Evolutionary conservation across 2,113 vertebrate genomes (phyloP).

Genomic region (Melanerpes formicivorus): DNA sequence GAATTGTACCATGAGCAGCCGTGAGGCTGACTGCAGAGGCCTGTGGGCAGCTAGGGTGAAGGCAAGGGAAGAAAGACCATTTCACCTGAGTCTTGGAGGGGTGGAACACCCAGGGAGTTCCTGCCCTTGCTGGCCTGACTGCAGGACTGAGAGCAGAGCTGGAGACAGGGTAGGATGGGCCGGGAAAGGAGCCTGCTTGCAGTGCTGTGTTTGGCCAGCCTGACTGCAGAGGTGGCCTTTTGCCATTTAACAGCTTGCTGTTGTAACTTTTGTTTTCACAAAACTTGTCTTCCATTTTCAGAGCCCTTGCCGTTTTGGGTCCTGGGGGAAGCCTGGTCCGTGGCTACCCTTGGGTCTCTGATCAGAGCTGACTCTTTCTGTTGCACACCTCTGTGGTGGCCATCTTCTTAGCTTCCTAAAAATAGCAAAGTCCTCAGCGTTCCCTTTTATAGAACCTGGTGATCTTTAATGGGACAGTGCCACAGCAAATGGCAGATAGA

Average conservation of each 20-base stretch:
- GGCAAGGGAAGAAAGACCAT: background rate
- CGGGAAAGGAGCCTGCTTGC: background rate
- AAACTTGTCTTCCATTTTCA: background rate
- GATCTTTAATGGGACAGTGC: background rate
- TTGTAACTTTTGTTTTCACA: rapidly evolving
- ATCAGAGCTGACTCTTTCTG: background rate
- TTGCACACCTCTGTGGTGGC: rapidly evolving
- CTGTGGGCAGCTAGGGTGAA: rapidly evolving
- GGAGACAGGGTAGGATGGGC: no score
- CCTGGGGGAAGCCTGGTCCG: rapidly evolving
- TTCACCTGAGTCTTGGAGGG: background rate
- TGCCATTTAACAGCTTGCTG: background rate
- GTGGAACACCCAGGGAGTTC: background rate
- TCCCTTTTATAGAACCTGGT: background rate
- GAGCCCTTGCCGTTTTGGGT: background rate
- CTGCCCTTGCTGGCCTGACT: rapidly evolving
- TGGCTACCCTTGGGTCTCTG: rapidly evolving
- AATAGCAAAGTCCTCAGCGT: rapidly evolving
- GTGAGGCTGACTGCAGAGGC: background rate
- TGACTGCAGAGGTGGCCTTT: background rate
- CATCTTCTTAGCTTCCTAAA: background rate
- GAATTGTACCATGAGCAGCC: background rate
- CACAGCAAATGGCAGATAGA: background rate
- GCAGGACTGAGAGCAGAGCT: background rate
- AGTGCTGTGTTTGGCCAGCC: background rate